Evolutionary conservation across 2,113 vertebrate species (phyloP), one percentile per base, ranked within the genome.

Genomic region (Parus major): DNA sequence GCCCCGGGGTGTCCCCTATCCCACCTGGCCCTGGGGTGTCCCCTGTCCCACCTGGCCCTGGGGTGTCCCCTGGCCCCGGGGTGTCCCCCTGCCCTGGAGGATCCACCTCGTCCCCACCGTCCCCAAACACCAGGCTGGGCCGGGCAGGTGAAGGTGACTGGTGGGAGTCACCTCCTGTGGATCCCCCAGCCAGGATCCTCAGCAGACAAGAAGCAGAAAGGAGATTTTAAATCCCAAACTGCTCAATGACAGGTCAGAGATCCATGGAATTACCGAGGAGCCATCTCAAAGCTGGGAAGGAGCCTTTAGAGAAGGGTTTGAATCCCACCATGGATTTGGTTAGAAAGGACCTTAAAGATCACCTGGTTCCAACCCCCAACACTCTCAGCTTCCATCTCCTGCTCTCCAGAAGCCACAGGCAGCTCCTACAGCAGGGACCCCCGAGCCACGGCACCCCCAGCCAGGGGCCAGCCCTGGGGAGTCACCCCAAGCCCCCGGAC

Each of bases 401-500:
- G 53, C 71, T 14, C 12, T 10, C 12, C 33, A 2, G 20, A 33
- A 15, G 6, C 21, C 18, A 19, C 41, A 3, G 41, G 0, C 33
- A 7, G 22, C 31, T 4, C 33, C 61, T 42, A 5, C 35, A 6
- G 12, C n/a, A 7, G 28, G 28, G 6, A 14, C 2, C 39, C 39
- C 39, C 39, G 36, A 36, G 36, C 36, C 36, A 36, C 36, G 10
- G 36, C 36, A 9, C 36, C 36, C 39, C 39, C 39, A 39, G 39
- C 39, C 39, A 39, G 39, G 39, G 39, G 10, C 39, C 39, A 42
- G 5, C 52, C 11, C 7, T 1, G 2, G 9, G 41, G 24, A 50
- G 11, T 0, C 15, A 11, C 28, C 25, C 11, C 31, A 1, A 3
- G 2, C 21, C 55, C 66, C 16, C 3, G 10, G 1, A 6, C 14